phyloP scores from a whole-genome alignment of 2,888 invertebrate genomes.

The Leucania comma region DNA sequence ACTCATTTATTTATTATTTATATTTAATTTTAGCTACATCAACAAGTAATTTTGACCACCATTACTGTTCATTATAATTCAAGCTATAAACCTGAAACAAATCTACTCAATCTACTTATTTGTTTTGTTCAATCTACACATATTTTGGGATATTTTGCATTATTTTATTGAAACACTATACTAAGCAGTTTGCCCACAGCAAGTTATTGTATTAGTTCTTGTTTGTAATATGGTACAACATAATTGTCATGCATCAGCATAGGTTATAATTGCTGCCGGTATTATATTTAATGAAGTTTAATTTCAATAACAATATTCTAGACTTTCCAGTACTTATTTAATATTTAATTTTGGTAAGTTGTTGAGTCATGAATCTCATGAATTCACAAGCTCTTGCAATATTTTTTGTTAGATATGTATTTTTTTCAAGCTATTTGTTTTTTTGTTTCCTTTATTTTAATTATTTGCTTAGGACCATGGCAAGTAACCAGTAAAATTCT shows the following conservation, averaged over 20 bases:
- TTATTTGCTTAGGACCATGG: slow-evolving; percentile 31
- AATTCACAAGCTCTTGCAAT: neutral
- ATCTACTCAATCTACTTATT: neutral
- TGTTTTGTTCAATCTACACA: neutral
- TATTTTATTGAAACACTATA: neutral
- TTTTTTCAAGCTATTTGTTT: neutral
- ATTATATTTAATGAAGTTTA: neutral
- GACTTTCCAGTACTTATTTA: too few relatives aligned
- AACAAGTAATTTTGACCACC: neutral
- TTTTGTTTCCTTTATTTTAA: neutral
- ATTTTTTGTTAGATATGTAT: neutral
- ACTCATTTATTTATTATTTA: neutral
- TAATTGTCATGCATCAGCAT: neutral
- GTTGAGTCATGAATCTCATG: neutral
- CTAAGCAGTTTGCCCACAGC: neutral
- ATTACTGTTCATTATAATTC: too few relatives aligned
- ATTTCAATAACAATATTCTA: neutral
- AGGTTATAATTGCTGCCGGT: neutral
- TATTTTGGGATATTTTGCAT: neutral
- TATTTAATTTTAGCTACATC: neutral
- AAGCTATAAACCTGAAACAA: neutral
- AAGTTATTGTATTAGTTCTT: neutral
- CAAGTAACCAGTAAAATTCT: neutral
- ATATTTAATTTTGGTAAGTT: neutral
- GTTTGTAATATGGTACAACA: neutral